Percentiles rank a stretch among this genome's conserved stretches.
These are phyloP conservation scores for Euborellia annulipes DNA, from an alignment of 1,140 invertebrate genomes.

Conservation along the genomic window DNA sequence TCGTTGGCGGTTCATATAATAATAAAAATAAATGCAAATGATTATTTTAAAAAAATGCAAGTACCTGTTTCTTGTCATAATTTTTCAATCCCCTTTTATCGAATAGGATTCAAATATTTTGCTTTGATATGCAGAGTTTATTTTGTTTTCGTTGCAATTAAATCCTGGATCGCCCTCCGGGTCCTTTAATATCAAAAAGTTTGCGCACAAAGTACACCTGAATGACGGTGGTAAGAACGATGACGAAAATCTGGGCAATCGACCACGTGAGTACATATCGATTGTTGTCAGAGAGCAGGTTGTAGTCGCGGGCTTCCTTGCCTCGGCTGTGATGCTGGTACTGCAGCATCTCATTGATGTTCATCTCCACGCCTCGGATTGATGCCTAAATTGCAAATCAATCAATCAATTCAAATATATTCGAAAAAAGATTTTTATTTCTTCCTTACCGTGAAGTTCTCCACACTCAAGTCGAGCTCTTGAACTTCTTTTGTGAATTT, in stretches of 20 bases:
- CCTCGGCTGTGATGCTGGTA: conserved; percentile 63
- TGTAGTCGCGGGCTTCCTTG: conserved; percentile 62
- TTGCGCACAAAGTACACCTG: conserved; percentile 82
- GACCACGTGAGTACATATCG: conserved; percentile 77
- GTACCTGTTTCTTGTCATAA: too few relatives aligned
- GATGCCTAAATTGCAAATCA: conserved; percentile 27
- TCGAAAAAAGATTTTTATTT: conserved; percentile 4
- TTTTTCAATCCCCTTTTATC: too few relatives aligned
- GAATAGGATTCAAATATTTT: too few relatives aligned
- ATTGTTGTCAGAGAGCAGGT: conserved; percentile 68
- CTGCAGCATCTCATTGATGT: conserved; percentile 73
- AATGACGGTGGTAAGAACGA: conserved; percentile 52
- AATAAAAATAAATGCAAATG: too few relatives aligned
- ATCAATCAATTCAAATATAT: not conserved
- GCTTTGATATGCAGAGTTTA: too few relatives aligned
- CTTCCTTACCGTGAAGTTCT: conserved; percentile 69
- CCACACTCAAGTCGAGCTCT: conserved; percentile 69
- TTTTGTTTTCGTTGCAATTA: not conserved
- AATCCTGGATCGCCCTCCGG: conserved; percentile 11
- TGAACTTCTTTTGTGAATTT: conserved; percentile 79
- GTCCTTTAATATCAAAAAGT: conserved; percentile 61
- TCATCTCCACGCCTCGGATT: conserved; percentile 58
- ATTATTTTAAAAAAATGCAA: too few relatives aligned
- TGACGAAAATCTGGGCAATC: conserved; percentile 65
- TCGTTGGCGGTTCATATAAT: too few relatives aligned